Conservation (phyloP, 1,140 invertebrate genomes). For the Drosophila seguyi region DNA sequence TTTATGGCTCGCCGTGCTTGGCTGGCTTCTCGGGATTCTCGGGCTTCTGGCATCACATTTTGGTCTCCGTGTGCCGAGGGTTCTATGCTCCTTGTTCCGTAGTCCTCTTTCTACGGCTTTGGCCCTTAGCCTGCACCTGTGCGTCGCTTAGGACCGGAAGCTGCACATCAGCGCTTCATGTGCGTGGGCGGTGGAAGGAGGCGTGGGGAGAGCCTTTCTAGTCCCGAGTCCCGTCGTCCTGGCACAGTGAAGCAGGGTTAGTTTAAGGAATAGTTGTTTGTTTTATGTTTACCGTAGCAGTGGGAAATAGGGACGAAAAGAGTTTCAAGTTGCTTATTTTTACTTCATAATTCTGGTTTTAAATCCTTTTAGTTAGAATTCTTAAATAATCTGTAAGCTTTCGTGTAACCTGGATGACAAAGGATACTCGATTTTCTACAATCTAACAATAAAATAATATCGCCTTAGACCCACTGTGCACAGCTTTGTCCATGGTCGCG, state of each 20-base stretch:
- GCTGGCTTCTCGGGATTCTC: slow-evolving; percentile 39
- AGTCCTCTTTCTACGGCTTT: slow-evolving; percentile 10
- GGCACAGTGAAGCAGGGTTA: slow-evolving; percentile 27
- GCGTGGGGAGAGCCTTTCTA: slow-evolving; percentile 22
- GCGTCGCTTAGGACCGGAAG: slow-evolving; percentile 74
- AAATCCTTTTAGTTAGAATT: neutral
- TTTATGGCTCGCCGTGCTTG: slow-evolving; percentile 65
- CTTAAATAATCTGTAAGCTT: neutral
- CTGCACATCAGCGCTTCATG: slow-evolving; percentile 73
- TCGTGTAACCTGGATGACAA: neutral
- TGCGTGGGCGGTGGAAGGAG: slow-evolving; percentile 52
- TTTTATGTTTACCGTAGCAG: neutral
- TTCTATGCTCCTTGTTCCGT: slow-evolving; percentile 13
- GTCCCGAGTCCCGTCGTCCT: slow-evolving; percentile 20
- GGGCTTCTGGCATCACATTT: slow-evolving; percentile 12
- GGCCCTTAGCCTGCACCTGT: slow-evolving; percentile 71
- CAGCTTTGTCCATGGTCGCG: slow-evolving; percentile 15
- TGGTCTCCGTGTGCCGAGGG: neutral
- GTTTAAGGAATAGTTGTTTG: neutral
- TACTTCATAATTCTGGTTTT: neutral
- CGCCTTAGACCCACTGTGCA: slow-evolving; percentile 15
- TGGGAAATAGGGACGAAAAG: neutral
- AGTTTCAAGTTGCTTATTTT: neutral
- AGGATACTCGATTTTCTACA: neutral
- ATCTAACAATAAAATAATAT: neutral